A percentile compares a stretch with the other conserved stretches of the same genome.
phyloP scores from a whole-genome alignment of 2,113 vertebrate genomes.

The Engystomops pustulosus region DNA sequence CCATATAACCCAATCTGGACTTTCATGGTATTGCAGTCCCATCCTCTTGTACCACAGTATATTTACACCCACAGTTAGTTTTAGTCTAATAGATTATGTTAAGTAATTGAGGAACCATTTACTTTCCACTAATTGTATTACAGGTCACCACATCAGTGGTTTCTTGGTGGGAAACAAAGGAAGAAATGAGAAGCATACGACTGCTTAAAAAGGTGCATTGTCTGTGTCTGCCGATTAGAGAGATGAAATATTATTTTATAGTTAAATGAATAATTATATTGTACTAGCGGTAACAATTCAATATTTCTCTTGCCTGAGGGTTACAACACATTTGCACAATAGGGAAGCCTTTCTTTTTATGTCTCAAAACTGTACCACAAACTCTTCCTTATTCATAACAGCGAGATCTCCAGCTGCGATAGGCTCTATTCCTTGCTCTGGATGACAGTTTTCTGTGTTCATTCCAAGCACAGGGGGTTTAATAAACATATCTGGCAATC shows the following conservation, averaged over 20 bases:
- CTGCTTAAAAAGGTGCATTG: neutral
- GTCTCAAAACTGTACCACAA: constrained; percentile 82
- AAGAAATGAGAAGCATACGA: neutral
- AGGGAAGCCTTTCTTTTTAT: constrained; percentile 83
- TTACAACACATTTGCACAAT: constrained; percentile 86
- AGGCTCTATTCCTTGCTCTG: constrained; percentile 85
- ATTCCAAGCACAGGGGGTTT: constrained; percentile 87
- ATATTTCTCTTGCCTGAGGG: constrained; percentile 78
- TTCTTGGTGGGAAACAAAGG: neutral
- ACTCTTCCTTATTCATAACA: constrained; percentile 88
- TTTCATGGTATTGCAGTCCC: neutral
- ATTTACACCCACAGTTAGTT: neutral
- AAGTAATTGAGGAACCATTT: neutral
- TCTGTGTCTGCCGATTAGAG: constrained; percentile 15
- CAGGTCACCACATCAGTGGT: neutral
- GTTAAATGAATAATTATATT: constrained; percentile 79
- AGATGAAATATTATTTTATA: constrained; percentile 64
- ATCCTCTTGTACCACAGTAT: neutral
- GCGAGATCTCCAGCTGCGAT: constrained; percentile 88
- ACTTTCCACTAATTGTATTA: neutral
- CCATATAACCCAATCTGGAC: neutral
- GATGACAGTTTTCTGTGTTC: constrained; percentile 90
- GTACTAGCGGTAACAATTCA: constrained; percentile 81
- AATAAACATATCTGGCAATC: constrained; percentile 99
- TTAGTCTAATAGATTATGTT: neutral